A percentile compares a stretch with the other conserved stretches of the same genome.
phyloP scores from a whole-genome alignment of 2,113 vertebrate species.

The Podarcis raffonei region DNA sequence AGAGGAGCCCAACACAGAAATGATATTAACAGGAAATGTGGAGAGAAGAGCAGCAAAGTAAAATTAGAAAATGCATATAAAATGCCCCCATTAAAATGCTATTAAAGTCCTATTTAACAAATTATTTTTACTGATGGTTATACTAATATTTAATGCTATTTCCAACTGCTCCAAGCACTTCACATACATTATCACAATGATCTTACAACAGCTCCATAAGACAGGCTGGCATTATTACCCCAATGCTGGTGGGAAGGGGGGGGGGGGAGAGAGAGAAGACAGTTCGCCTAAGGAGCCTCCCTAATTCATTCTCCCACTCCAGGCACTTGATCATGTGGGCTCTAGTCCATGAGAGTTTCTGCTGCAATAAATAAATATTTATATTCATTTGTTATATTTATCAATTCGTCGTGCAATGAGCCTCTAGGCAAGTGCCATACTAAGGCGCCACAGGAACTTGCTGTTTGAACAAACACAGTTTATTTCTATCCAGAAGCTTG shows the following conservation, averaged over 20 bases:
- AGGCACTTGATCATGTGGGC: background rate
- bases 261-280: background rate
- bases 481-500: background rate
- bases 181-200: background rate
- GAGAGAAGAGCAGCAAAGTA: background rate
- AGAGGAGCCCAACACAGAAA: background rate
- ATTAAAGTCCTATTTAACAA: background rate
- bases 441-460: background rate
- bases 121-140: background rate
- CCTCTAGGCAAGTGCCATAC: too few relatives aligned
- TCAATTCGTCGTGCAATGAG: too few relatives aligned
- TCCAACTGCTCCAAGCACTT: background rate
- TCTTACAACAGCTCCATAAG: background rate
- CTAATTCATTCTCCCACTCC: background rate
- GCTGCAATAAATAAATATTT: too few relatives aligned
- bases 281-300: too few relatives aligned
- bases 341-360: background rate
- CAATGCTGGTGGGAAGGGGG: background rate
- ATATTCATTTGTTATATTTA: too few relatives aligned
- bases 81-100: background rate
- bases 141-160: background rate
- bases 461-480: accelerated
- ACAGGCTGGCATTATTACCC: too few relatives aligned
- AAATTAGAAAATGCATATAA: background rate
- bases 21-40: background rate